Base-by-base conservation (phyloP, 2,888 invertebrate species). In the Carterocephalus palaemon region DNA sequence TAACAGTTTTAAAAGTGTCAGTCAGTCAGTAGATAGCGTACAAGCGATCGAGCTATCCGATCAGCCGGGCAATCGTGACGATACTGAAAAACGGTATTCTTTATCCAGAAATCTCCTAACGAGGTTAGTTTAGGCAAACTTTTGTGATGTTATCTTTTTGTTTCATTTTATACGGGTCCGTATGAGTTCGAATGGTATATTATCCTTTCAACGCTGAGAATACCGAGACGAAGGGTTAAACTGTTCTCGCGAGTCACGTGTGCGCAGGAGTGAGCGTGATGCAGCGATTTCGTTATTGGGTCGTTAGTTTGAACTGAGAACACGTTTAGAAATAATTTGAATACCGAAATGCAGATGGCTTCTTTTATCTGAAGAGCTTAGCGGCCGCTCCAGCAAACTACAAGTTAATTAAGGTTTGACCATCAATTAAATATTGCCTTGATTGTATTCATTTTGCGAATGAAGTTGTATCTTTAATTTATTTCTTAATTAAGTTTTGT, bases 41-140 rank as follows among this genome's bases (percentile, higher is more conserved):
- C 70, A 62, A 66, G 67, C 70, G 68, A 64, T 74, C 70, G 71
- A 79, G 75, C 79, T 83, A 81, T 82, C 85, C 85, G 83, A 80
- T 75, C 82, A 69, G 69, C 71, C 66, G 75, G 82, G 75, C 83
- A 77, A 78, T 79, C 85, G 77, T 82, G 76, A 80, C 74, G 75
- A 77, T 83, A 86, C 86, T 86, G 82, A 86, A 84, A 84, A 84
- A 82, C 81, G 76, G 79, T 81, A 81, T 80, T 83, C 80, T 72
- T 85, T 84, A 84, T 83, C 83, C 83, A 81, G 77, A 78, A 79
- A 86, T 86, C 84, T 85, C 70, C 75, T 84, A 86, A 86, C 83
- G 82, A 86, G 80, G 80, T 84, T 83, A 85, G 86, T 80, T 83
- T 85, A 86, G 83, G 81, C 85, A 82, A 85, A 86, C 83, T 83